Conservation (phyloP, 2,797 vertebrate species). For the Falco biarmicus region DNA sequence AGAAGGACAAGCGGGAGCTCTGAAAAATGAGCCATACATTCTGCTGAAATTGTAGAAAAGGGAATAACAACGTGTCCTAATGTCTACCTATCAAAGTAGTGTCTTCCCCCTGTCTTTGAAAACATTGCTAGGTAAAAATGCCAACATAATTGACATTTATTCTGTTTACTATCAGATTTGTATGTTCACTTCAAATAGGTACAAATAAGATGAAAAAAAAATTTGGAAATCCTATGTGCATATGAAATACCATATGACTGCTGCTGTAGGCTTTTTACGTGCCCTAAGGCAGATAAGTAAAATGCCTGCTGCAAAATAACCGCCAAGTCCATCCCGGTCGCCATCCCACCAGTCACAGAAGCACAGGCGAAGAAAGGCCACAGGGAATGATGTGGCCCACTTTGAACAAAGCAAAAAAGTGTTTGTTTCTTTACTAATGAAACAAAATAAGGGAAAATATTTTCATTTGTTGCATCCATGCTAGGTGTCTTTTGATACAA, state of each 20-base stretch:
- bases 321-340: background rate
- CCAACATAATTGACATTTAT: background rate
- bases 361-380: background rate
- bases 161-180: background rate
- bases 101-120: background rate
- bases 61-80: background rate
- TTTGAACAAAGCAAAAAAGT: background rate
- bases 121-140: background rate
- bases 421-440: background rate
- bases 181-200: background rate
- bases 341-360: background rate
- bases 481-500: background rate
- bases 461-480: background rate
- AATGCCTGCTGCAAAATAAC: background rate
- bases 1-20: constrained; percentile 30
- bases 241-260: background rate
- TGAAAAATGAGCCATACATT: constrained; percentile 1
- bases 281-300: background rate
- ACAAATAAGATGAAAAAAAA: background rate
- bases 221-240: background rate
- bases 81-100: background rate
- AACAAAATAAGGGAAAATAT: background rate
- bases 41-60: background rate
- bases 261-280: background rate
- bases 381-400: accelerated